These are phyloP conservation scores for Megalops cyprinoides DNA, from an alignment of 2,797 vertebrate species.

Conservation along the genomic window DNA sequence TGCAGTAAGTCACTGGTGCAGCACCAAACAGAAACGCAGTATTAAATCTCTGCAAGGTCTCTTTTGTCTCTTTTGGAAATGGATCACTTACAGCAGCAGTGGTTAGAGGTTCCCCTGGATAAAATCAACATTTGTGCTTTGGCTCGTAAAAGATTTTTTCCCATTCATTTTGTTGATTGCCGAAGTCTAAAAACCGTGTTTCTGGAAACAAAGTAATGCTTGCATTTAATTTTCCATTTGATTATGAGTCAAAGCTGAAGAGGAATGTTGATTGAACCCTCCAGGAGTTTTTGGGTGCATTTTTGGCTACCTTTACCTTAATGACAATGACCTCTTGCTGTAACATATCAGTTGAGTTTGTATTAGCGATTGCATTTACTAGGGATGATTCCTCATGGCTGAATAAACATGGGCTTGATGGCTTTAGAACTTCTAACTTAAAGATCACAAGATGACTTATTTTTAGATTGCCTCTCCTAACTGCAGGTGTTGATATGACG, in stretches of 20 bases:
- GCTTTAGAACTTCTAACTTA: background rate
- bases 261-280: too few relatives aligned
- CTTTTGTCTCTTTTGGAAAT: slow-evolving; percentile 12
- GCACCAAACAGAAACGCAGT: background rate
- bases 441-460: background rate
- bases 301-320: background rate
- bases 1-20: slow-evolving; percentile 12
- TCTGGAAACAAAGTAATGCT: too few relatives aligned
- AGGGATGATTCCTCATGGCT: background rate
- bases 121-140: too few relatives aligned
- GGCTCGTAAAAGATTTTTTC: too few relatives aligned
- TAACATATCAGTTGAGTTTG: background rate
- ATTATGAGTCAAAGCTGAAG: too few relatives aligned
- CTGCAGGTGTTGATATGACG: background rate
- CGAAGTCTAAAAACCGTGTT: too few relatives aligned
- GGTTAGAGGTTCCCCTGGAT: too few relatives aligned
- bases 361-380: background rate
- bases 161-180: too few relatives aligned
- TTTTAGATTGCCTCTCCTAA: background rate
- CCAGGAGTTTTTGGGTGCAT: too few relatives aligned
- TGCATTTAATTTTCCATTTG: too few relatives aligned
- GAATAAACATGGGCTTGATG: background rate
- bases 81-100: background rate
- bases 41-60: background rate
- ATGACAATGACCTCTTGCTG: background rate